Evolutionary conservation across 2,888 invertebrate species (phyloP), one percentile per base, ranked within the genome.

Genomic region (Sinopyrophorus schimmeli): DNA sequence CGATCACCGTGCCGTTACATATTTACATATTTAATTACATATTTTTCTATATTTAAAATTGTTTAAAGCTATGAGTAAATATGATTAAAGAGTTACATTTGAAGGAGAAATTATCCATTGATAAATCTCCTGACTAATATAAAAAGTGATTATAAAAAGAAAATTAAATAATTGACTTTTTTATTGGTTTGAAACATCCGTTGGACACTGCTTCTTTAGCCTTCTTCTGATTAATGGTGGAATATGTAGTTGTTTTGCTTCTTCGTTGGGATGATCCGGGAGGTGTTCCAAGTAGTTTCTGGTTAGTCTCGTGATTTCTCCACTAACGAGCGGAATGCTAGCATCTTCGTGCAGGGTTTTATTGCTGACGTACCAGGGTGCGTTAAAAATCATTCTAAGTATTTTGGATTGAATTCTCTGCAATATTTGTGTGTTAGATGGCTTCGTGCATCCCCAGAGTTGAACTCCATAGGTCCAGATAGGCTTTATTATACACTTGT

Each of bases 401-500:
- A 32, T 26, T 23, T 42, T 42, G 5, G 28, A 31, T 41, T 31
- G 30, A 7, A 21, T 2, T 14, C 12, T 41, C 15, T 40, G 31
- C 5, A 31, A 12, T 12, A 41, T 41, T 21, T 32, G 7, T 9
- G 24, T 24, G 21, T 42, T 32, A 2, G 32, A 24, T 5, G 23
- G 34, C 18, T 42, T 42, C 1, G 32, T 7, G 5, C 42, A 32
- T 11, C 34, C 21, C 21, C 40, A 30, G 3, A 37, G 15, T 10
- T 37, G 24, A 2, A 37, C 10, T 6, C 24, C 37, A n/a, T 40
- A 40, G 9, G 9, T 30, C 40, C 18, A 40, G 7, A 40, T 30
- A 24, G 24, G 26, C 21, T 42, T 32, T 7, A 42, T 16, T 14
- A 42, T 42, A 11, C 32, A 32, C 15, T 42, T 42, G 17, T 26